phyloP scores from a whole-genome alignment of 92 coral and sea anemone species.

The Parazoanthus atlanticus region DNA sequence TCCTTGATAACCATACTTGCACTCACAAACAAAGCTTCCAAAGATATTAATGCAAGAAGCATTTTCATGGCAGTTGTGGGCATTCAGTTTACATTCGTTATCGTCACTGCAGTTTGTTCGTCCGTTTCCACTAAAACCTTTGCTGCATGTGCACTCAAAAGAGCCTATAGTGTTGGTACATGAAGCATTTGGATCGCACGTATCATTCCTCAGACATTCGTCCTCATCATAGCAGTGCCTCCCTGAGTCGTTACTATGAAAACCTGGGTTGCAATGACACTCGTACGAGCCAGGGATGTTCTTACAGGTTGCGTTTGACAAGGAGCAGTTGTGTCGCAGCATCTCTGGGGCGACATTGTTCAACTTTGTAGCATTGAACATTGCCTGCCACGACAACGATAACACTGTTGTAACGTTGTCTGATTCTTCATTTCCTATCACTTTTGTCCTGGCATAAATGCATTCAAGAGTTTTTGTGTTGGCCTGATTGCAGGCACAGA shows the following conservation, averaged over 20 bases:
- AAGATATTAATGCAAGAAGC: slow-evolving; percentile 49
- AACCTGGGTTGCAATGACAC: slow-evolving; percentile 59
- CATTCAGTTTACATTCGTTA: slow-evolving; percentile 49
- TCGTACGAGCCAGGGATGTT: slow-evolving; percentile 65
- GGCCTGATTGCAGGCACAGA: slow-evolving; percentile 61
- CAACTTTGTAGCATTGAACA: slow-evolving; percentile 31
- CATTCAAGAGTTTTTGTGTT: slow-evolving; percentile 54
- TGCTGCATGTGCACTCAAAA: slow-evolving; percentile 51
- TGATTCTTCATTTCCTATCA: slow-evolving; percentile 7
- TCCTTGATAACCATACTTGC: slow-evolving; percentile 56
- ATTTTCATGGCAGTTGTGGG: slow-evolving; percentile 46
- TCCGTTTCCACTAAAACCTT: slow-evolving; percentile 62
- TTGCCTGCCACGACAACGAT: slow-evolving; percentile 54
- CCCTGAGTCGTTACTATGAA: slow-evolving; percentile 43
- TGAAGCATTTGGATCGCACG: slow-evolving; percentile 65
- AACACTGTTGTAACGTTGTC: slow-evolving; percentile 40
- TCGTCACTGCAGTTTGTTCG: slow-evolving; percentile 52
- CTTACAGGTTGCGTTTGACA: slow-evolving; percentile 48
- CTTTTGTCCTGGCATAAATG: slow-evolving; percentile 34
- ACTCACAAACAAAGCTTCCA: slow-evolving; percentile 57
- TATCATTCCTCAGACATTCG: slow-evolving; percentile 54
- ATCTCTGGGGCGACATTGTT: slow-evolving; percentile 28
- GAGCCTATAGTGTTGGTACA: slow-evolving; percentile 66
- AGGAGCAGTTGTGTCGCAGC: slow-evolving; percentile 59
- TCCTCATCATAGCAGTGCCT: slow-evolving; percentile 51